Evolutionary conservation across 2,888 invertebrate species (phyloP).

Genomic region (Stictocephala bisonia): DNA sequence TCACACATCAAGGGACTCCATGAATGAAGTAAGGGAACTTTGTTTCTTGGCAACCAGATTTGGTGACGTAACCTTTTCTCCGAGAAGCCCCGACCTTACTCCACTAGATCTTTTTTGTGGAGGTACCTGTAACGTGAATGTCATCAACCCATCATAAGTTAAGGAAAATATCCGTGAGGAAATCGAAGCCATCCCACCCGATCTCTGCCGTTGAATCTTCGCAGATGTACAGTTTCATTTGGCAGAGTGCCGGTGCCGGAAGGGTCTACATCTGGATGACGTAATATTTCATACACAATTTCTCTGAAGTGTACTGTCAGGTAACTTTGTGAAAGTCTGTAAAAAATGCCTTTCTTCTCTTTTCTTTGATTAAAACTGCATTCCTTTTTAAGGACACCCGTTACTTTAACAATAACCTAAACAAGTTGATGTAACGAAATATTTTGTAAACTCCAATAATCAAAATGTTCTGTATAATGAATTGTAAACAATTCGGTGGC

Average conservation of each 20-base stretch:
- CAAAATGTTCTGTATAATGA: no score
- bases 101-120: slow-evolving; percentile 11
- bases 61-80: slow-evolving; percentile 22
- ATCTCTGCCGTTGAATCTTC: no score
- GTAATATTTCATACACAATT: not conserved
- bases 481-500: no score
- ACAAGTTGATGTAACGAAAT: no score
- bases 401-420: no score
- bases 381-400: not conserved
- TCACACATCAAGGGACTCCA: slow-evolving; percentile 9
- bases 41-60: not conserved
- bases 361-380: not conserved
- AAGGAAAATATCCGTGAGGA: no score
- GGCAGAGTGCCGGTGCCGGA: slow-evolving; percentile 1
- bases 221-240: slow-evolving; percentile 12
- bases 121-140: not conserved
- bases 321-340: not conserved
- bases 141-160: no score
- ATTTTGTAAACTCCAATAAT: no score
- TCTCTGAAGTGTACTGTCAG: not conserved
- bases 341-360: not conserved
- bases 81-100: slow-evolving; percentile 3
- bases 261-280: slow-evolving; percentile 14
- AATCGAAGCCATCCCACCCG: no score
- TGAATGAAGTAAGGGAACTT: not conserved